A percentile compares a stretch with the other conserved stretches of the same genome.
Conservation (phyloP, 2,113 vertebrate genomes). For the Anarrhichthys ocellatus region DNA sequence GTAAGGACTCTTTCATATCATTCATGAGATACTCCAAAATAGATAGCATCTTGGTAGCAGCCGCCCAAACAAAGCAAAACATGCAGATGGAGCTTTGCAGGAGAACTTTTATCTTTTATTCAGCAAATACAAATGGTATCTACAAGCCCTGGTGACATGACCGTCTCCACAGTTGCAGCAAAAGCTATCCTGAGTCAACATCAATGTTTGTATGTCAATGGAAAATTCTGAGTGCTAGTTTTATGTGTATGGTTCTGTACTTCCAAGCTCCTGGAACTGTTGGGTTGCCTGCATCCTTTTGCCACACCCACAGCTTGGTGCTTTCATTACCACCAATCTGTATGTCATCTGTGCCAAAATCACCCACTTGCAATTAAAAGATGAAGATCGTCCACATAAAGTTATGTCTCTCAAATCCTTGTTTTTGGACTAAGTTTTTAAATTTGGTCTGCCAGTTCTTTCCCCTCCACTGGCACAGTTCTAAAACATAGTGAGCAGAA, state of each 20-base stretch:
- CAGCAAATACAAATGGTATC: neutral
- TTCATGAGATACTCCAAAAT: constrained; percentile 25
- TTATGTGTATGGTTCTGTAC: constrained; percentile 15
- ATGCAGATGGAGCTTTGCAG: constrained; percentile 23
- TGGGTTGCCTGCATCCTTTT: constrained; percentile 35
- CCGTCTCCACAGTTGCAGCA: neutral
- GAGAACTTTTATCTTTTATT: constrained; percentile 8
- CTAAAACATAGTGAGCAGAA: constrained; percentile 48
- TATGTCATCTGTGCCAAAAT: constrained; percentile 10
- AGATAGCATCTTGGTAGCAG: constrained; percentile 33
- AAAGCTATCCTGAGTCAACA: neutral
- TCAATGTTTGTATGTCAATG: neutral
- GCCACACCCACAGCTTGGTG: constrained; percentile 44
- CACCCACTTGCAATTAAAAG: constrained; percentile 13
- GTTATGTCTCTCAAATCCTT: constrained; percentile 37
- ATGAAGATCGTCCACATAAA: neutral
- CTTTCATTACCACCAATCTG: constrained; percentile 29
- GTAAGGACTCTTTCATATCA: constrained; percentile 23
- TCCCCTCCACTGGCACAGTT: constrained; percentile 41
- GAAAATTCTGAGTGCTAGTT: constrained; percentile 22
- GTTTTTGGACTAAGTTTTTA: constrained; percentile 32
- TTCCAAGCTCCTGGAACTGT: constrained; percentile 29
- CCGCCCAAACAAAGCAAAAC: constrained; percentile 36
- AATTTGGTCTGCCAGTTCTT: neutral
- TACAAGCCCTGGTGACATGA: neutral